Evolutionary conservation across 2,888 invertebrate species (phyloP).

Genomic region (Dasypolia templi): DNA sequence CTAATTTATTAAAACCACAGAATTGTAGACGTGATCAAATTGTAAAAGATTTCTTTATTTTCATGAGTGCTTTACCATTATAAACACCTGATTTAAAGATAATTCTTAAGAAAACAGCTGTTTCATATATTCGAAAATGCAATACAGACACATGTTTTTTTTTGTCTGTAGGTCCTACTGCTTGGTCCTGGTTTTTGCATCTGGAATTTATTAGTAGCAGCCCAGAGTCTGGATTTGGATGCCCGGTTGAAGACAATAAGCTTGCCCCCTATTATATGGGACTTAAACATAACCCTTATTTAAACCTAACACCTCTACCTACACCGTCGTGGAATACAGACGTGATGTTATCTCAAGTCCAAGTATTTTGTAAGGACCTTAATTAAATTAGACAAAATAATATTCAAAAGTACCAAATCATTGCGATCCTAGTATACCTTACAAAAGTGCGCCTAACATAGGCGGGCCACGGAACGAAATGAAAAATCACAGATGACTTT

Average conservation of each 20-base stretch:
- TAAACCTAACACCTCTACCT: too few relatives aligned
- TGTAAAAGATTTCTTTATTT: background rate
- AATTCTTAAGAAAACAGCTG: background rate
- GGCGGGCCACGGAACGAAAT: conserved; percentile 84
- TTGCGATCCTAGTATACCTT: conserved; percentile 58
- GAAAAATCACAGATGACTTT: conserved; percentile 89
- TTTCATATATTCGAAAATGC: background rate
- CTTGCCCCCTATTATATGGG: too few relatives aligned
- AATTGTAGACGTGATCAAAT: background rate
- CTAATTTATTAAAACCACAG: background rate
- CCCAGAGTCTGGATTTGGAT: too few relatives aligned
- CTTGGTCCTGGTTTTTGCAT: too few relatives aligned
- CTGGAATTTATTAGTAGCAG: too few relatives aligned
- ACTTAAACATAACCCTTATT: too few relatives aligned
- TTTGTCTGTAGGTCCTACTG: background rate
- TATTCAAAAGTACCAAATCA: conserved; percentile 70
- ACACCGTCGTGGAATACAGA: too few relatives aligned
- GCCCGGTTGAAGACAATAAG: too few relatives aligned
- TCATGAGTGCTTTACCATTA: background rate
- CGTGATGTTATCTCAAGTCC: too few relatives aligned
- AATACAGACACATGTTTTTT: background rate
- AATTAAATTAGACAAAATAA: background rate
- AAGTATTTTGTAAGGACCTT: background rate
- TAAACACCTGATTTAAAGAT: background rate
- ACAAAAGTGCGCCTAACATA: conserved; percentile 76